These are phyloP conservation scores for Blastobasis lacticolella DNA, from an alignment of 2,888 invertebrate genomes.

Conservation along the genomic window DNA sequence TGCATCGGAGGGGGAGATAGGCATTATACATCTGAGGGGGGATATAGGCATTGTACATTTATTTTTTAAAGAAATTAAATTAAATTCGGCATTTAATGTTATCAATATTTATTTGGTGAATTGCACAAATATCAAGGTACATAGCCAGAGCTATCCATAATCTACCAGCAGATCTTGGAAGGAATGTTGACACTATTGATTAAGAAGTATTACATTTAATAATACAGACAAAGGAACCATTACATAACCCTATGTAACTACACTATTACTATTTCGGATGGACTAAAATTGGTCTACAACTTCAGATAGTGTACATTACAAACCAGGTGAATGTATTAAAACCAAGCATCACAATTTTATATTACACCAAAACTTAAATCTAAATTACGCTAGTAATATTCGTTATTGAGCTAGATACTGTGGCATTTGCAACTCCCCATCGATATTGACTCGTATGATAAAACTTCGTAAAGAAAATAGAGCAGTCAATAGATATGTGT, in stretches of 20 bases:
- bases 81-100: conserved; percentile 5
- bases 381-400: neutral
- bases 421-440: neutral
- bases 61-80: conserved; percentile 9
- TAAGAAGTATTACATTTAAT: neutral
- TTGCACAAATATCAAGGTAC: conserved; percentile 24
- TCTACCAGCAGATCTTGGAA: neutral
- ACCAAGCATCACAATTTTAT: neutral
- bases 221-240: neutral
- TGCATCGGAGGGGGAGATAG: too few species aligned
- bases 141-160: neutral
- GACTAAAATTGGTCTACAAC: neutral
- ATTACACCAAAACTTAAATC: neutral
- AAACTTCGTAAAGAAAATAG: neutral
- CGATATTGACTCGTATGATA: neutral
- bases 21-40: too few species aligned
- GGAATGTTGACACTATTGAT: neutral
- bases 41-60: too few species aligned
- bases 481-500: neutral
- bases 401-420: neutral
- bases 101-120: conserved; percentile 25
- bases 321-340: neutral
- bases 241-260: neutral
- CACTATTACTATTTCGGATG: neutral
- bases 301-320: neutral